A percentile compares a stretch with the other conserved stretches of the same genome.
These are phyloP conservation scores for Meleagris gallopavo DNA, from an alignment of 2,113 vertebrate species.

Conservation along the genomic window DNA sequence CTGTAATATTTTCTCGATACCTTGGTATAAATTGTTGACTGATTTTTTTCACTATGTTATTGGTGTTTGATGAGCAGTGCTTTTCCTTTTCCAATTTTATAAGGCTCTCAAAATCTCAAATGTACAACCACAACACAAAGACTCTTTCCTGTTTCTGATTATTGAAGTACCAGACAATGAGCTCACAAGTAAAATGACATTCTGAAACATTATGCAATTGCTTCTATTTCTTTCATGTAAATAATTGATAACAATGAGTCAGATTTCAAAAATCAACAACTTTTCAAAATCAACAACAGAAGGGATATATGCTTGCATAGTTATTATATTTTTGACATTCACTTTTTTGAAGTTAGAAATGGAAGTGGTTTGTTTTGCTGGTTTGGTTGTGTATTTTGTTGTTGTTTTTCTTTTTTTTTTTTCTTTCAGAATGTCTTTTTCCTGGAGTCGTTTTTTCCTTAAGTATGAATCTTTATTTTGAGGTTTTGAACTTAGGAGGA, in stretches of 20 bases:
- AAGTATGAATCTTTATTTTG: not conserved
- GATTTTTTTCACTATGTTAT: not conserved
- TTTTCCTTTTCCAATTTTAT: not conserved
- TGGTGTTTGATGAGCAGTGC: not conserved
- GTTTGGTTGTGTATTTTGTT: not conserved
- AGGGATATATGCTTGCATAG: not conserved
- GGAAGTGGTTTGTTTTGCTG: not conserved
- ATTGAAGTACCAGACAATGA: constrained; percentile 60
- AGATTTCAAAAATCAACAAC: constrained; percentile 44
- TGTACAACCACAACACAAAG: constrained; percentile 8
- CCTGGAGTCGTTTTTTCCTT: not conserved
- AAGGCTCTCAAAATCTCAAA: not conserved
- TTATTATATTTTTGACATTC: not conserved
- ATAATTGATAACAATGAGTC: constrained; percentile 67
- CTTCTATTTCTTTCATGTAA: constrained; percentile 63
- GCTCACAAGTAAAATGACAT: constrained; percentile 54
- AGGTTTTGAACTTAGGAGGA: not conserved
- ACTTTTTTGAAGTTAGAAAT: constrained; percentile 12
- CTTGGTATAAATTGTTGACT: not conserved
- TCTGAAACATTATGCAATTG: constrained; percentile 41
- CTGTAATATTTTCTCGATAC: not conserved
- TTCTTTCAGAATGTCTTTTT: not conserved
- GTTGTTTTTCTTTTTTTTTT: not conserved
- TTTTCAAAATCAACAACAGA: constrained; percentile 24
- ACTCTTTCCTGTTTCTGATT: constrained; percentile 52